These are phyloP conservation scores for Drosophila ezoana DNA, from an alignment of 2,888 invertebrate species.

Conservation along the genomic window DNA sequence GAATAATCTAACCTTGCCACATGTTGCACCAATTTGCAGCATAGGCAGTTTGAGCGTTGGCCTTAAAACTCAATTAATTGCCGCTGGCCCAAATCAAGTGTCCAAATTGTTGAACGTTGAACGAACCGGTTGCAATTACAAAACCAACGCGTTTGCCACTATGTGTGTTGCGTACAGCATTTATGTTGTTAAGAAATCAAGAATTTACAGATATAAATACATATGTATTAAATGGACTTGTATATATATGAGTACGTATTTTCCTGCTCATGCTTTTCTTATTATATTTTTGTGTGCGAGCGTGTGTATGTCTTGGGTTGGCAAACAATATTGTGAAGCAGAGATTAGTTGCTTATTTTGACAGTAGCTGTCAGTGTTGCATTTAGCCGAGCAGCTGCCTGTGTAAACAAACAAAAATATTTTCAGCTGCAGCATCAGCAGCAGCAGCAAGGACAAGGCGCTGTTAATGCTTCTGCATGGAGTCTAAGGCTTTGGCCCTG, in stretches of 20 bases:
- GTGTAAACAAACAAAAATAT: slow-evolving; percentile 65
- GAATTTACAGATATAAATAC: not conserved
- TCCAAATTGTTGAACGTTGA: slow-evolving; percentile 15
- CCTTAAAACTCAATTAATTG: slow-evolving; percentile 35
- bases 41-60: not conserved
- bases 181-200: slow-evolving; percentile 39
- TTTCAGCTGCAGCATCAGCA: slow-evolving; percentile 26
- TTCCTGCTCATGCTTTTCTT: not conserved
- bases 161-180: slow-evolving; percentile 8
- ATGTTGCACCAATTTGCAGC: slow-evolving; percentile 21
- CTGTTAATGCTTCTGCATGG: slow-evolving; percentile 32
- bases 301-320: slow-evolving; percentile 34
- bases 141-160: not conserved
- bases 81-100: slow-evolving; percentile 40
- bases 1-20: not conserved
- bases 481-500: slow-evolving; percentile 27
- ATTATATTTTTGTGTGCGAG: not conserved
- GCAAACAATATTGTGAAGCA: slow-evolving; percentile 67
- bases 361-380: slow-evolving; percentile 77
- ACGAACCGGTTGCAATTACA: slow-evolving; percentile 2
- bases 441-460: slow-evolving; percentile 23
- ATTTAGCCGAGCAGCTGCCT: slow-evolving; percentile 56
- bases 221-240: not conserved
- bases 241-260: slow-evolving; percentile 3
- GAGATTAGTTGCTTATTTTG: slow-evolving; percentile 77